Evolutionary conservation across 2,888 invertebrate genomes (phyloP), one percentile per base, ranked within the genome.

Genomic region (Gandaritis pyraliata): DNA sequence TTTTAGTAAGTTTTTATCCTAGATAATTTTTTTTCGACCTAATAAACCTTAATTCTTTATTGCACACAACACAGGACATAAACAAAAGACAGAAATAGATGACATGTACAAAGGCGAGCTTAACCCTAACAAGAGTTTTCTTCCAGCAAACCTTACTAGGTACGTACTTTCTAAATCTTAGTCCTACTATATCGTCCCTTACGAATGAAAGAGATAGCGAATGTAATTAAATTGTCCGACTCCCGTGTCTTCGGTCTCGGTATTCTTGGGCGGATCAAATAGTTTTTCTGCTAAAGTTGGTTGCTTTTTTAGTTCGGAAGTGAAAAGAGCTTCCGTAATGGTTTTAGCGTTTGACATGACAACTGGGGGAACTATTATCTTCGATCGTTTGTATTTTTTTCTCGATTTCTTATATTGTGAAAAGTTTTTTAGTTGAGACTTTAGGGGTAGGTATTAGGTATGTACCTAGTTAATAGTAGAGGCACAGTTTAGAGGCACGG

Each of bases 191-290:
- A 13, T 33, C 7, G 29, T 0, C 23, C 29, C 29, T 29, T 30
- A 77, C 68, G 80, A 70, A 77, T 66, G 75, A 86, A 78, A 78
- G 81, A 81, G 84, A 85, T 64, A 70, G 78, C 75, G 74, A 80
- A 80, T 83, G 81, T 86, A 87, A 88, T 88, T 87, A 87, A 87
- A 87, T 88, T 85, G 86, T 87, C 84, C 83, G 77, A 78, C 77
- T 73, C 75, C 73, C 70, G 76, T 80, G 75, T 78, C 76, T 75
- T 29, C 71, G 69, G 75, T 80, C 73, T 80, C 70, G 72, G 74
- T 74, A 70, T 72, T 79, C 76, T 73, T 76, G 72, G 76, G 71
- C 76, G 76, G 82, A 83, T 85, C 80, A 79, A 83, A 83, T 81
- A 82, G 82, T 79, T 86, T 81, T 83, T 79, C 78, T 77, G 74